A percentile compares a stretch with the other conserved stretches of the same genome.
These are phyloP conservation scores for Agrotis segetum DNA, from an alignment of 2,888 invertebrate species.

Conservation along the genomic window DNA sequence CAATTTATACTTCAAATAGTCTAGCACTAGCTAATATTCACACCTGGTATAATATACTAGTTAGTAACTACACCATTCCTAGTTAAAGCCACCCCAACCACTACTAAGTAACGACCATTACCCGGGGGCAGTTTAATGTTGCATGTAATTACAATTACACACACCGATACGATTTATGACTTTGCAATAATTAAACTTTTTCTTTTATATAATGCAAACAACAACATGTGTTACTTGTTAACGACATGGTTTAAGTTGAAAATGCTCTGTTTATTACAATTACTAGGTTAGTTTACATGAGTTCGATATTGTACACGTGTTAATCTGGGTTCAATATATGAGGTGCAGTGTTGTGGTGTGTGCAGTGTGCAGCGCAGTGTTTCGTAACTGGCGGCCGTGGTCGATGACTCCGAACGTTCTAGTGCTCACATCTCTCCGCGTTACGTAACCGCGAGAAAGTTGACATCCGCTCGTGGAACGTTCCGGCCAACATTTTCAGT, in stretches of 20 bases:
- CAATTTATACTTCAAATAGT: slow-evolving; percentile 66
- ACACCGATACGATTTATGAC: slow-evolving; percentile 33
- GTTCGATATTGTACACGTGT: slow-evolving; percentile 6
- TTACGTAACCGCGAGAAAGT: slow-evolving; percentile 90
- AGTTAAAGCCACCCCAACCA: slow-evolving; percentile 17
- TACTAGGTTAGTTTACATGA: slow-evolving; percentile 6
- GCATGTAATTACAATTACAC: slow-evolving; percentile 42
- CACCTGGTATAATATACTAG: slow-evolving; percentile 31
- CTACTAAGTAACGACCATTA: slow-evolving; percentile 25
- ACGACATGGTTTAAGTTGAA: background rate
- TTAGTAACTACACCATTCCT: slow-evolving; percentile 21
- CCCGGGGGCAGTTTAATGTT: slow-evolving; percentile 23
- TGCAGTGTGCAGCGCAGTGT: slow-evolving; percentile 74
- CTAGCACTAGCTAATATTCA: slow-evolving; percentile 26
- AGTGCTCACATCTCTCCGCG: slow-evolving; percentile 85
- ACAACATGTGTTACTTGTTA: slow-evolving; percentile 20
- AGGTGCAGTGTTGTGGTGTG: slow-evolving; percentile 76
- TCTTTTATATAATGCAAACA: slow-evolving; percentile 11
- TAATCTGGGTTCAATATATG: slow-evolving; percentile 53
- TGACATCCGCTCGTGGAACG: slow-evolving; percentile 84
- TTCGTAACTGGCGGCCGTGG: slow-evolving; percentile 88
- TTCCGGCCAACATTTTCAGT: slow-evolving; percentile 74
- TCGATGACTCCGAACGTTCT: slow-evolving; percentile 91
- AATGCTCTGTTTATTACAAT: slow-evolving; percentile 8
- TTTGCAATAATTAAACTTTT: slow-evolving; percentile 22